Percentiles rank a stretch among this genome's conserved stretches.
phyloP scores from a whole-genome alignment of 2,797 vertebrate genomes.

The Neostethus bicornis region DNA sequence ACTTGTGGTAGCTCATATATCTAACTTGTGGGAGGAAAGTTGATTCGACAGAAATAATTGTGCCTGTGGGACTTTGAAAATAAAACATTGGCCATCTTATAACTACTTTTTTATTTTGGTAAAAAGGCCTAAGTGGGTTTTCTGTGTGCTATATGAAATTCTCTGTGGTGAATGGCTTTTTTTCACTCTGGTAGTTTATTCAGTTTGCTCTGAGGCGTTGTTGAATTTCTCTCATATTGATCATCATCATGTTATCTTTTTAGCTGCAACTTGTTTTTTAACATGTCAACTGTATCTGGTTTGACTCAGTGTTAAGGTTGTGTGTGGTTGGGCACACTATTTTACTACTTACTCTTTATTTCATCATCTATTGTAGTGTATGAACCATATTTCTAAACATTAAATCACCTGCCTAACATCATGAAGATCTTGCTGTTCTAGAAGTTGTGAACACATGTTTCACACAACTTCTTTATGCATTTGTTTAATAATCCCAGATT shows the following conservation, averaged over 20 bases:
- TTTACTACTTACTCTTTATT: too few species aligned
- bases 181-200: slow-evolving; percentile 33
- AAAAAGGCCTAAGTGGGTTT: slow-evolving; percentile 49
- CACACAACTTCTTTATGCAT: too few species aligned
- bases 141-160: slow-evolving; percentile 37
- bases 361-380: not conserved
- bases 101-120: slow-evolving; percentile 47
- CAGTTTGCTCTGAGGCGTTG: slow-evolving; percentile 25
- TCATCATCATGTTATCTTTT: slow-evolving; percentile 29
- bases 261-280: slow-evolving; percentile 8
- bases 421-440: too few species aligned
- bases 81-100: slow-evolving; percentile 47
- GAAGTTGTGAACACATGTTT: not conserved
- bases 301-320: not conserved
- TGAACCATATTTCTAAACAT: not conserved
- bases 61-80: slow-evolving; percentile 46
- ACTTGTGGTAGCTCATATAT: slow-evolving; percentile 53
- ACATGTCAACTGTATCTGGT: not conserved
- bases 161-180: slow-evolving; percentile 45
- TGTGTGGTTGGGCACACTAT: too few species aligned
- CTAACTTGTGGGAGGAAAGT: slow-evolving; percentile 51
- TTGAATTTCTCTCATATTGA: slow-evolving; percentile 35
- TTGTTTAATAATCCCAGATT: too few species aligned
- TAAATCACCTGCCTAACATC: not conserved
- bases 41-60: slow-evolving; percentile 57